Percentiles rank a stretch among this genome's conserved stretches.
phyloP scores from a whole-genome alignment of 2,888 invertebrate species.

The Polydrusus pterygomalis region DNA sequence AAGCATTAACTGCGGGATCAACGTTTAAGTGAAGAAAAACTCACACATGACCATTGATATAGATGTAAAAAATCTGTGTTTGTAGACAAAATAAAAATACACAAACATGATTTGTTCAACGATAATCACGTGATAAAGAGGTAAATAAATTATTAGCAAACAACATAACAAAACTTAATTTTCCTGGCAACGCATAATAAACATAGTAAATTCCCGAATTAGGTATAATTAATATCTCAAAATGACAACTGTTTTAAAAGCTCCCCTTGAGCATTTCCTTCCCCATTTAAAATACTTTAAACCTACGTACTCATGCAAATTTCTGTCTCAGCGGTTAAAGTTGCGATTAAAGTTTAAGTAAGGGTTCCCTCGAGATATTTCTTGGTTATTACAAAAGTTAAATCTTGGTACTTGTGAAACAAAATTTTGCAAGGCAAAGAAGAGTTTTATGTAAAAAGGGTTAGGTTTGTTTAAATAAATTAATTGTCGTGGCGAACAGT shows the following conservation, averaged over 20 bases:
- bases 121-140: no score
- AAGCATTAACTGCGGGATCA: no score
- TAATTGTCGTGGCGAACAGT: not conserved
- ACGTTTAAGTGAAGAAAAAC: no score
- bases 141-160: no score
- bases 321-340: slow-evolving; percentile 10
- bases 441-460: not conserved
- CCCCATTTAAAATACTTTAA: slow-evolving; percentile 19
- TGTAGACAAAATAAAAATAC: no score
- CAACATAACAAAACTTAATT: not conserved
- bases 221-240: slow-evolving; percentile 1
- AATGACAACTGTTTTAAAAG: slow-evolving; percentile 10
- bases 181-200: not conserved
- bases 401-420: not conserved
- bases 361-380: slow-evolving; percentile 5
- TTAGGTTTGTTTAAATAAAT: not conserved
- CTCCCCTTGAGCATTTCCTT: slow-evolving; percentile 2
- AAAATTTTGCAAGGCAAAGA: not conserved
- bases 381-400: slow-evolving; percentile 18
- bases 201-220: not conserved
- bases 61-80: no score
- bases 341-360: slow-evolving; percentile 17
- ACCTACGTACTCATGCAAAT: slow-evolving; percentile 12
- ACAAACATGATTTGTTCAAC: no score
- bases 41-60: no score